Percentiles rank a stretch among this genome's conserved stretches.
Evolutionary conservation across 2,888 invertebrate species (phyloP).

Genomic region (Drosophila algonquin): DNA sequence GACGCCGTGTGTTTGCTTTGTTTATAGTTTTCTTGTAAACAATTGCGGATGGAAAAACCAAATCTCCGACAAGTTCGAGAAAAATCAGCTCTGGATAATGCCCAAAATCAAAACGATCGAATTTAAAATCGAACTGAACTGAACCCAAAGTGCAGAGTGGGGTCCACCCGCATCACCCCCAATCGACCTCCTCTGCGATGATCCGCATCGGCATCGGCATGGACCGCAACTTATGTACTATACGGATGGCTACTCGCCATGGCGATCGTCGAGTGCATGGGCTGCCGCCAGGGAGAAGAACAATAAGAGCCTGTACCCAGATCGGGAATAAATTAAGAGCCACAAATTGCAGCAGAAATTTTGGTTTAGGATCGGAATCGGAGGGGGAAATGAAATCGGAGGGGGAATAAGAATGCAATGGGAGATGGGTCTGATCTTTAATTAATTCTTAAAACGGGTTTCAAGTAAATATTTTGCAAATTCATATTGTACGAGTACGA

Average conservation of each 20-base stretch:
- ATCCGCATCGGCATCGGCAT: constrained; percentile 15
- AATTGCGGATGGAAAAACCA: constrained; percentile 72
- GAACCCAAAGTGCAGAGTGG: constrained; percentile 23
- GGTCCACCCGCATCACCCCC: constrained; percentile 11
- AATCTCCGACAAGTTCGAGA: constrained; percentile 59
- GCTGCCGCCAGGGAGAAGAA: constrained; percentile 51
- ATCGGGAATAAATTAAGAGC: constrained; percentile 38
- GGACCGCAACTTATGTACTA: constrained; percentile 30
- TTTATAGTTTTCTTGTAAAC: constrained; percentile 72
- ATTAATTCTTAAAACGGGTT: constrained; percentile 77
- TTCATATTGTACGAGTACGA: constrained; percentile 33
- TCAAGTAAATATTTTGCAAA: constrained; percentile 49
- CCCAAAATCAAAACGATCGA: constrained; percentile 10
- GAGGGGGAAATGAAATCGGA: neutral
- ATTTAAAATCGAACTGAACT: constrained; percentile 26
- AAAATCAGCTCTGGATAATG: constrained; percentile 54
- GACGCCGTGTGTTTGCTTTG: constrained; percentile 54
- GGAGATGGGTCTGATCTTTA: constrained; percentile 57
- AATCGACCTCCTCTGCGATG: neutral
- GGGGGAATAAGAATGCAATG: constrained; percentile 1
- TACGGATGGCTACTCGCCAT: constrained; percentile 10
- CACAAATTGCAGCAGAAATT: constrained; percentile 58
- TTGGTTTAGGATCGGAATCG: constrained; percentile 1
- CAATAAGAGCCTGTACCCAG: constrained; percentile 20
- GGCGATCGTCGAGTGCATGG: constrained; percentile 60